Evolutionary conservation across 2,113 vertebrate genomes (phyloP), one percentile per base, ranked within the genome.

Genomic region (Blennius ocellaris): DNA sequence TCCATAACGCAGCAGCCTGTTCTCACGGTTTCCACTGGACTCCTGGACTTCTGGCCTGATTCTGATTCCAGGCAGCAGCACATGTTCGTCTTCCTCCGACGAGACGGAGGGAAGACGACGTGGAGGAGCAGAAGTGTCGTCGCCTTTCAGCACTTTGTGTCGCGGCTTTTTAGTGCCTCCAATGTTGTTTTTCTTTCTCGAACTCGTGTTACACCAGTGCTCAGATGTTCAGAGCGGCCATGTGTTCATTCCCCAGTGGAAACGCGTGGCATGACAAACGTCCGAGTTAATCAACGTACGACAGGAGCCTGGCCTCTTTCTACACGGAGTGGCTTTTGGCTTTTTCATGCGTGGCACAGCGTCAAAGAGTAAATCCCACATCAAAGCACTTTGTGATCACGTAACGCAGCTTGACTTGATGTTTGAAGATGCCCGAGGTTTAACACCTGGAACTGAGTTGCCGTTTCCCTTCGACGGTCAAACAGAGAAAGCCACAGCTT

Each of bases 381-480:
- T 8, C 9, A 15, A 60, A 58, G 14, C 41, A 16, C 15, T 12
- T 47, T 37, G 56, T 52, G 53, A 70, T 75, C 49, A 60, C 44
- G 57, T 48, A 50, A 76, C 17, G 14, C 48, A 11, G 12, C 44
- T 43, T 41, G 60, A 11, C 62, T 75, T 82, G 11, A 74, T 61
- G 39, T 40, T 21, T 47, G 30, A 14, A 61, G 84, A 87, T 83
- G 73, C 73, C 71, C 0, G 16, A 65, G 68, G 68, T 69, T 84
- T 82, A 82, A 69, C 73, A 66, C 58, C 15, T 77, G 5, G 1
- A 47, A 81, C 11, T 40, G 4, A 75, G 38, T 8, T 49, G 41
- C 51, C 49, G 62, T 44, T 16, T 7, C n/a, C 59, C 58, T 69
- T 49, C 73, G 67, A 73, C 36, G 69, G 57, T 68, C 21, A 17